phyloP scores from a whole-genome alignment of 2,113 vertebrate species.

The Eupsittula cactorum region DNA sequence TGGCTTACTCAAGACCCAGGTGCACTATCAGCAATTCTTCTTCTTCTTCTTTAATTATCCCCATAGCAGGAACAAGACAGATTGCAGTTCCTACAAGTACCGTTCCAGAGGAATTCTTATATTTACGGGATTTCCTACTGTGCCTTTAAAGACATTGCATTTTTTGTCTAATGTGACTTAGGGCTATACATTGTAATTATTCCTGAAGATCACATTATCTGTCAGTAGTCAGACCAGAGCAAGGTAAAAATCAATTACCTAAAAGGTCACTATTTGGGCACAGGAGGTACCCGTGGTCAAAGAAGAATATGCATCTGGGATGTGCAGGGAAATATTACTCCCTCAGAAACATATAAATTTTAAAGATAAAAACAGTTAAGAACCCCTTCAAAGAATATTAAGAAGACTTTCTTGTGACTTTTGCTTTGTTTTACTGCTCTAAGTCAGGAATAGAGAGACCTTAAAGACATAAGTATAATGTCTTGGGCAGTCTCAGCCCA shows the following conservation, averaged over 20 bases:
- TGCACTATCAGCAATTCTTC: neutral
- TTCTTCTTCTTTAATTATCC: neutral
- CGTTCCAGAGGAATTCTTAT: neutral
- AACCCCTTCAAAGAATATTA: neutral
- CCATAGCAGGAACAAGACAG: neutral
- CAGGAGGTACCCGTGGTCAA: neutral
- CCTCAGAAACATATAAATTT: neutral
- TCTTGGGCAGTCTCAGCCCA: neutral
- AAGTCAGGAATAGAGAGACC: neutral
- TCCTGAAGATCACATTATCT: neutral
- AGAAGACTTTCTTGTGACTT: conserved; percentile 37
- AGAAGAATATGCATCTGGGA: neutral
- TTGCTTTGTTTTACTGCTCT: neutral
- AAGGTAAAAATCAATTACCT: neutral
- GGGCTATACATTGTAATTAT: neutral
- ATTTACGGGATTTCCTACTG: neutral
- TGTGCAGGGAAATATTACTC: neutral
- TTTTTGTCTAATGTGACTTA: neutral
- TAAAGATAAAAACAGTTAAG: neutral
- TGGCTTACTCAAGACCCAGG: neutral
- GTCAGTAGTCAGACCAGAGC: neutral
- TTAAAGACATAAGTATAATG: conserved; percentile 15
- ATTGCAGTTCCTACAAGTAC: neutral
- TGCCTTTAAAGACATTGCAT: neutral
- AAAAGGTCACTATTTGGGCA: neutral